Evolutionary conservation across 2,797 vertebrate species (phyloP), one percentile per base, ranked within the genome.

Genomic region (Gymnothorax reevesii): DNA sequence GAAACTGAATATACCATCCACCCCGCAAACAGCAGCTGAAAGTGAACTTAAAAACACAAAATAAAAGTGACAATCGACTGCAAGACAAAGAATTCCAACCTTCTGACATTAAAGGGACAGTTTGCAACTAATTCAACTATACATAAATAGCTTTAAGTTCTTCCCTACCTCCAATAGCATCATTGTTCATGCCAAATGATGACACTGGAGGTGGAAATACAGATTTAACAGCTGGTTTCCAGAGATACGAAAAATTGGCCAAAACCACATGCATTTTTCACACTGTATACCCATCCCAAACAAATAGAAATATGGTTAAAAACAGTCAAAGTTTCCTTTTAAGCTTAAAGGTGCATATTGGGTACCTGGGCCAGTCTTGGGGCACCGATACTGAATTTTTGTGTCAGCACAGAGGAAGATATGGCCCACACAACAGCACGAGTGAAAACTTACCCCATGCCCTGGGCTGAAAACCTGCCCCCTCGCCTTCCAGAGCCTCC

Each of bases 381-480:
- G 73, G 15, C 79, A 82, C 12, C 57, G 7, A 4, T 6, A 75
- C 55, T 57, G 79, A 66, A 62, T 62, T 20, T 62, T 17, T 20
- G 62, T 66, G n/a, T 66, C 22, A 66, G 54, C 8, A 57, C 7
- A 82, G 42, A 54, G 80, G 22, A n/a, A 59, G 22, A n/a, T 22
- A 5, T 1, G 17, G 33, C 75, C 42, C 57, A 77, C 9, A 22
- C 33, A 27, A n/a, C 57, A 89, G 84, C 89, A 84, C 55, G 59
- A 9, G 83, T 33, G 84, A 90, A 93, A 90, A 92, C 98, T 96
- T 94, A 99, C 98, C 98, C 98, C 98, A 99, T 99, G 94, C 98
- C 98, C 96, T 99, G 98, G 79, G 98, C 98, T 59, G 98, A 99
- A 95, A 99, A 99, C 88, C 98, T 95, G 94, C 98, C 98, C 89